A percentile compares a stretch with the other conserved stretches of the same genome.
These are phyloP conservation scores for Ceratina australensis DNA, from an alignment of 1,140 invertebrate genomes.

Conservation along the genomic window DNA sequence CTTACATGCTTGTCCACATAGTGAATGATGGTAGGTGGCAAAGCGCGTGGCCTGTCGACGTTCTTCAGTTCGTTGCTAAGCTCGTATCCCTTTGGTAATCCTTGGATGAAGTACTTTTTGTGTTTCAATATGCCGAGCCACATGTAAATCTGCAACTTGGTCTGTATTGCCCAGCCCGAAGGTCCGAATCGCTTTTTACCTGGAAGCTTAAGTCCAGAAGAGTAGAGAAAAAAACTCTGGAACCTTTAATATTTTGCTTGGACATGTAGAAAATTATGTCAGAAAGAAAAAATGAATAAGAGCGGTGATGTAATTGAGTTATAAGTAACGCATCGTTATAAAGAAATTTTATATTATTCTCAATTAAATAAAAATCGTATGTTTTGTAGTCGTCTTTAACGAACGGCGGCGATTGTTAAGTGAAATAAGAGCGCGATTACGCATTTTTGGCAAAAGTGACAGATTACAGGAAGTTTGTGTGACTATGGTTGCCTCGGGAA, in stretches of 20 bases:
- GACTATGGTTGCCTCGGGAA: too few relatives aligned
- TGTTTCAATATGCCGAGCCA: conserved; percentile 92
- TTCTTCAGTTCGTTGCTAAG: conserved; percentile 86
- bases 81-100: conserved; percentile 90
- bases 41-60: conserved; percentile 83
- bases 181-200: conserved; percentile 89
- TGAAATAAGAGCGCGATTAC: too few relatives aligned
- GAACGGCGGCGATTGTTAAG: too few relatives aligned
- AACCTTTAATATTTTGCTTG: conserved; percentile 77
- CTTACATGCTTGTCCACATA: conserved; percentile 85
- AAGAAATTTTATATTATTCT: too few relatives aligned
- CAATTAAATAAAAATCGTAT: too few relatives aligned
- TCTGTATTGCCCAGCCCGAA: conserved; percentile 89
- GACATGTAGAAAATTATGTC: too few relatives aligned
- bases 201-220: conserved; percentile 82
- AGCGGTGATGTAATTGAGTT: too few relatives aligned
- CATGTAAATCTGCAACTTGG: conserved; percentile 89
- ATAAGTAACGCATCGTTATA: too few relatives aligned
- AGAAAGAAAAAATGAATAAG: too few relatives aligned
- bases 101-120: conserved; percentile 89
- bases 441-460: not conserved
- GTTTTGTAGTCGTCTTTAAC: too few relatives aligned
- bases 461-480: too few relatives aligned
- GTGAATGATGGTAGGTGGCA: conserved; percentile 84
- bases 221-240: not conserved